Evolutionary conservation across 2,888 invertebrate genomes (phyloP).

Genomic region (Napeogenes inachia): DNA sequence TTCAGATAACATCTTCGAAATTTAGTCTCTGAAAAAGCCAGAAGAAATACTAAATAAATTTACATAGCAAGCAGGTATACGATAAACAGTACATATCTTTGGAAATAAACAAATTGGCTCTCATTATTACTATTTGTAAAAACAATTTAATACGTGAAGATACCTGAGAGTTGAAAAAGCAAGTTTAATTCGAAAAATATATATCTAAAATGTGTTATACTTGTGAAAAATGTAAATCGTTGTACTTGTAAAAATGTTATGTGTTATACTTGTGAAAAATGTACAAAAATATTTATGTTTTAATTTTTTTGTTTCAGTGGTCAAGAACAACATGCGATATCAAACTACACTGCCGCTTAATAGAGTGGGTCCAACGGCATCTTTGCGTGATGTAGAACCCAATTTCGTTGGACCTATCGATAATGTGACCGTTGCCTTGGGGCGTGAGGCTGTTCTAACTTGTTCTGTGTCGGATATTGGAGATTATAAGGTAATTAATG

Average conservation of each 20-base stretch:
- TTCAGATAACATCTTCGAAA: constrained; percentile 38
- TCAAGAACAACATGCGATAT: constrained; percentile 62
- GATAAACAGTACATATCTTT: no score
- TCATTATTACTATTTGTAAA: no score
- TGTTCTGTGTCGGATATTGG: constrained; percentile 85
- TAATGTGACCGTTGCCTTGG: constrained; percentile 85
- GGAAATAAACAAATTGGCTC: no score
- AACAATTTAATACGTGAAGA: no score
- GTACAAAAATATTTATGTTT: no score
- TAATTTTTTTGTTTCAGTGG: constrained; percentile 48
- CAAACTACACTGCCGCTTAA: constrained; percentile 61
- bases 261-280: no score
- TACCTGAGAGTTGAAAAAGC: no score
- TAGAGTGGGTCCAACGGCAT: constrained; percentile 60
- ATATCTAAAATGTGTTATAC: no score
- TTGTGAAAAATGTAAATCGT: no score
- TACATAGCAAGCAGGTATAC: constrained; percentile 29
- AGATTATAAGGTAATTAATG: constrained; percentile 81
- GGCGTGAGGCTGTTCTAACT: constrained; percentile 84
- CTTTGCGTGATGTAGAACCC: constrained; percentile 74
- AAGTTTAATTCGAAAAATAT: no score
- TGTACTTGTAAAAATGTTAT: no score
- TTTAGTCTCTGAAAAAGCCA: constrained; percentile 32
- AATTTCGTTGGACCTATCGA: constrained; percentile 83
- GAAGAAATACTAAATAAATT: constrained; percentile 36